These are phyloP conservation scores for Clarias magur DNA, from an alignment of 2,113 vertebrate genomes.

Conservation along the genomic window DNA sequence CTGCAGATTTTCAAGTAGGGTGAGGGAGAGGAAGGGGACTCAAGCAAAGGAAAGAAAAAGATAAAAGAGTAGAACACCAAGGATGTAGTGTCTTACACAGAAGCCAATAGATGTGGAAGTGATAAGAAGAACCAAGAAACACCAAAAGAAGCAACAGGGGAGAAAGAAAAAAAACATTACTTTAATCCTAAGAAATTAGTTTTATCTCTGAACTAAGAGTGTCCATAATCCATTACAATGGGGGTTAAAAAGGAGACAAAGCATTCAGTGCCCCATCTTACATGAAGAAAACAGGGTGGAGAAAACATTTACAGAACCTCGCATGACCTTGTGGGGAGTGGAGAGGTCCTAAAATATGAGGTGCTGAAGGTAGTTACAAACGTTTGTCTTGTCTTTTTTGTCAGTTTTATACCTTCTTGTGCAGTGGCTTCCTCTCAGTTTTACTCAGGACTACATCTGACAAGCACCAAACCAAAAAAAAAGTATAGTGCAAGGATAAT, in stretches of 20 bases:
- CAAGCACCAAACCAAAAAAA: not conserved
- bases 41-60: not conserved
- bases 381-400: slow-evolving; percentile 31
- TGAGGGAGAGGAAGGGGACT: not conserved
- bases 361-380: not conserved
- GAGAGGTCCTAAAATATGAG: slow-evolving; percentile 2
- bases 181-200: not conserved
- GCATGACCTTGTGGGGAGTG: slow-evolving; percentile 6
- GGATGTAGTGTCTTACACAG: not conserved
- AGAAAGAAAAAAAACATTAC: not conserved
- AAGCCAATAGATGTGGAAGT: not conserved
- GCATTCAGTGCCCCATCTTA: not conserved
- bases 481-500: not conserved
- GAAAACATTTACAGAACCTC: slow-evolving; percentile 29
- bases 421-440: slow-evolving; percentile 2
- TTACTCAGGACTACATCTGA: not conserved
- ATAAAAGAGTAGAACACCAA: not conserved
- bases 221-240: slow-evolving; percentile 5
- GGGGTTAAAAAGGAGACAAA: not conserved
- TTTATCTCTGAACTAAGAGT: not conserved
- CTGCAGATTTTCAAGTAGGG: slow-evolving; percentile 5
- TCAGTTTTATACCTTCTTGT: slow-evolving; percentile 35
- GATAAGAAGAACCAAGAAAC: not conserved
- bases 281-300: not conserved
- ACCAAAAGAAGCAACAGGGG: not conserved